Conservation (phyloP, 2,888 invertebrate species). For the Cataglyphis cursor region DNA sequence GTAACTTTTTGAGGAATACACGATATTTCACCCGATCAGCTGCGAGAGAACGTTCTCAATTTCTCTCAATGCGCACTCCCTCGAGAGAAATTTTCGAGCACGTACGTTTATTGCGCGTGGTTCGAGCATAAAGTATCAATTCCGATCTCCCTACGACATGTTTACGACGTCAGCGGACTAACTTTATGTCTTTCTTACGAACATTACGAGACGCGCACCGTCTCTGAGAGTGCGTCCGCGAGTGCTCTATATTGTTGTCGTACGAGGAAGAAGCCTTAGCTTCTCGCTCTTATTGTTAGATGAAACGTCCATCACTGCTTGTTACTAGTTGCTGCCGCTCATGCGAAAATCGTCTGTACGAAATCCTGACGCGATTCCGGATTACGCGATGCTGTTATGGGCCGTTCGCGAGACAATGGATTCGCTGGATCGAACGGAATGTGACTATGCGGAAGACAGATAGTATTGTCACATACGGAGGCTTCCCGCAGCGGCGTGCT, state of each 20-base stretch:
- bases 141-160: conserved; percentile 78
- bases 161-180: conserved; percentile 74
- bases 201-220: conserved; percentile 77
- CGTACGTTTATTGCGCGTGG: conserved; percentile 73
- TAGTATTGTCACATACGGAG: conserved; percentile 67
- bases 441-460: conserved; percentile 74
- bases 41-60: too few species aligned
- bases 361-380: conserved; percentile 72
- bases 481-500: conserved; percentile 61
- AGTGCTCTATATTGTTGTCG: conserved; percentile 52
- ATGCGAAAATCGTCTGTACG: conserved; percentile 34
- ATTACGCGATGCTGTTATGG: conserved; percentile 72
- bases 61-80: background rate
- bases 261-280: conserved; percentile 25
- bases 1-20: background rate
- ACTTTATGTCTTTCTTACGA: conserved; percentile 78
- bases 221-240: conserved; percentile 66
- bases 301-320: conserved; percentile 36
- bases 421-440: conserved; percentile 76
- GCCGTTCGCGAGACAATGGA: conserved; percentile 74
- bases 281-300: background rate
- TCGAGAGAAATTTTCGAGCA: conserved; percentile 40
- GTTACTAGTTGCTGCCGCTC: conserved; percentile 5
- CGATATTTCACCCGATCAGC: background rate
- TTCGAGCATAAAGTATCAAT: conserved; percentile 80